phyloP scores from a whole-genome alignment of 2,113 vertebrate genomes.

The Rutilus rutilus region DNA sequence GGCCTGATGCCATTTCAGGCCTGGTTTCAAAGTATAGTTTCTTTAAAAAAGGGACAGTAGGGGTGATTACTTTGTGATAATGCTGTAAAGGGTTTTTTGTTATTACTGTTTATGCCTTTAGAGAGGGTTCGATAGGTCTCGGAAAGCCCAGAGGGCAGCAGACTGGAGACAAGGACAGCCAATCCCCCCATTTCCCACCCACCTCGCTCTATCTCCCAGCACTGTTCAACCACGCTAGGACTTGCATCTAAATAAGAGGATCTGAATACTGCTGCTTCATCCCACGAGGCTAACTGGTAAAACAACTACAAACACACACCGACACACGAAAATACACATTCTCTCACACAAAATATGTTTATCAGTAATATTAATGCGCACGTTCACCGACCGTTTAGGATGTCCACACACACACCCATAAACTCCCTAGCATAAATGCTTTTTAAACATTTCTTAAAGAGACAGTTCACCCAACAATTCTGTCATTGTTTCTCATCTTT shows the following conservation, averaged over 20 bases:
- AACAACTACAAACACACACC: slow-evolving; percentile 52
- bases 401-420: neutral
- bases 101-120: slow-evolving; percentile 17
- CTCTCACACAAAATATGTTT: slow-evolving; percentile 23
- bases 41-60: neutral
- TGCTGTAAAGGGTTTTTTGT: neutral
- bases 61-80: neutral
- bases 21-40: neutral
- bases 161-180: slow-evolving; percentile 70
- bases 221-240: slow-evolving; percentile 69
- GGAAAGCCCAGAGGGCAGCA: slow-evolving; percentile 57
- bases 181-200: slow-evolving; percentile 7
- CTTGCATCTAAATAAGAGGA: slow-evolving; percentile 79
- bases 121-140: slow-evolving; percentile 28
- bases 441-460: neutral
- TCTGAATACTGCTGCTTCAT: slow-evolving; percentile 80
- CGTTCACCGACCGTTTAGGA: neutral
- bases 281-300: slow-evolving; percentile 61
- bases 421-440: neutral
- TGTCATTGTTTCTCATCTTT: neutral
- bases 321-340: slow-evolving; percentile 51
- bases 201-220: slow-evolving; percentile 62
- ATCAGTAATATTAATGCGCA: slow-evolving; percentile 9
- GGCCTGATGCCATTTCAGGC: neutral
- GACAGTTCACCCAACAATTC: slow-evolving; percentile 18